phyloP scores from a whole-genome alignment of 2,888 invertebrate genomes.

The Papilio protenor region DNA sequence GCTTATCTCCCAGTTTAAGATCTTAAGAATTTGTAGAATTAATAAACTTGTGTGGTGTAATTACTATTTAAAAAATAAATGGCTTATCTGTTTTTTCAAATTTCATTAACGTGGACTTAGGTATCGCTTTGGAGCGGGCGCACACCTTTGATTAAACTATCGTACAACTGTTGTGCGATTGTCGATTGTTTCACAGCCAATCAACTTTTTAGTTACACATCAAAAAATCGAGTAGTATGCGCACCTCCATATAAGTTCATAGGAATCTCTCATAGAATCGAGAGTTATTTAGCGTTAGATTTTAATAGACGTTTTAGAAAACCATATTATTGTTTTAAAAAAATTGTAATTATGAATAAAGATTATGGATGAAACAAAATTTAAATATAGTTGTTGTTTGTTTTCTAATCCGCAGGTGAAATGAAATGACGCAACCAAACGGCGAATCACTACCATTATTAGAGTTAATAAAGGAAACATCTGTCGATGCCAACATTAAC shows the following conservation, averaged over 20 bases:
- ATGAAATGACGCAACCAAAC: conserved; percentile 50
- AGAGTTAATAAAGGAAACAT: conserved; percentile 56
- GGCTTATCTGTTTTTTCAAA: neutral
- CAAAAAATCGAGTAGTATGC: no score
- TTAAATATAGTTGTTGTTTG: neutral
- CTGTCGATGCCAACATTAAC: conserved; percentile 61
- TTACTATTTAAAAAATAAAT: neutral
- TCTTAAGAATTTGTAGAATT: conserved; percentile 31
- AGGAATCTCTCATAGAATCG: no score
- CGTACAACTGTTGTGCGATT: no score
- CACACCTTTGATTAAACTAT: no score
- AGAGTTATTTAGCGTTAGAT: no score
- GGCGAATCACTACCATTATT: conserved; percentile 46
- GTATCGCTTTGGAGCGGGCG: no score
- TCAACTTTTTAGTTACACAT: no score
- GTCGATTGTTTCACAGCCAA: no score
- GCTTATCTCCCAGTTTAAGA: conserved; percentile 44
- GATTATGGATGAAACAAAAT: neutral
- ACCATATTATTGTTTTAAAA: neutral
- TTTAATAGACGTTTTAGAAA: no score
- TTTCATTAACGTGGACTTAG: neutral
- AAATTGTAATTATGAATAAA: neutral
- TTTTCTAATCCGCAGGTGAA: conserved; percentile 49
- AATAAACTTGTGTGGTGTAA: conserved; percentile 37
- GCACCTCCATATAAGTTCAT: no score